Base-by-base conservation (phyloP, 1,140 invertebrate species). In the Drosophila sturtevanti region DNA sequence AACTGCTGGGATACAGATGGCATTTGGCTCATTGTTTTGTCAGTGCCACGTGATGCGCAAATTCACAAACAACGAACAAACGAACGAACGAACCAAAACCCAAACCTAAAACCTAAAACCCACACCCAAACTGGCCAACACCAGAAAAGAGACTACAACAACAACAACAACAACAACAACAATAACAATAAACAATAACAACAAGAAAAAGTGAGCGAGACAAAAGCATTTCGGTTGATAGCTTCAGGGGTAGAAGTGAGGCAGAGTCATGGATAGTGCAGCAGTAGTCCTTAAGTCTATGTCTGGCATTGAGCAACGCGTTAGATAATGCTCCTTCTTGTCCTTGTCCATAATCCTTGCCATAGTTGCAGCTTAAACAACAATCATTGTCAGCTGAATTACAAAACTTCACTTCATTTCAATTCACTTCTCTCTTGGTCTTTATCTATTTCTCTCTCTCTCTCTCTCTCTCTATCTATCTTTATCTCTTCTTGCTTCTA, bases 31-130 rank as follows among this genome's bases (percentile, higher is more conserved):
- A 77, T 81, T 85, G 81, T 87, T 87, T 86, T 64, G 71, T 56
- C 69, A 65, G 79, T 68, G 82, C 63, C 84, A 86, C 82, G 74
- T 87, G 81, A 86, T 86, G 82, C 82, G 82, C 72, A 86, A 87
- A 86, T 75, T 69, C 68, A 82, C 79, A 82, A 89, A 82, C 79
- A 78, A 87, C 75, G 27, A 35, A 35, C 34, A 16, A 44, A 44
- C 16, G n/a, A 71, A 68, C 78, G 27, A 35, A 35, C 34, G 41
- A 44, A 44, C 16, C 41, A 9, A 48, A 48, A 21, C 71, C 27
- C 5, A 4, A 31, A 31, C 5, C 27, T 7, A 31, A 1, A 31
- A n/a, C n/a, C 27, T 6, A 3, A 31, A 4, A 31, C 27, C 27
- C 70, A 72, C 16, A 16, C 54, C 81, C 82, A 66, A 68, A 75